These are phyloP conservation scores for Aphyosemion australe DNA, from an alignment of 2,113 vertebrate species.

Conservation along the genomic window DNA sequence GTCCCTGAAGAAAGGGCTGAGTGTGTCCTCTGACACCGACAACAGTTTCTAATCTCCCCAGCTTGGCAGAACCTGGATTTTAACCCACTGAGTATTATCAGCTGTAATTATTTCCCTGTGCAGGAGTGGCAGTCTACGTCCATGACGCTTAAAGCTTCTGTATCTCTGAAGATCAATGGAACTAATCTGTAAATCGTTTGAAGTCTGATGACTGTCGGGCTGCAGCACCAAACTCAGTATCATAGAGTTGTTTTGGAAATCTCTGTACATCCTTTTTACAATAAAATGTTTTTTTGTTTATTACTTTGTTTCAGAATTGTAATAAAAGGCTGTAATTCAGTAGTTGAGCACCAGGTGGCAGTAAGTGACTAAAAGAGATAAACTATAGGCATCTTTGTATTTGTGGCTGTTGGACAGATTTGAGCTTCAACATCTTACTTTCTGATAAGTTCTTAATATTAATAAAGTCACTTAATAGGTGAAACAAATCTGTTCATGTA, in stretches of 20 bases:
- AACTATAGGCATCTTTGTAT: too few relatives aligned
- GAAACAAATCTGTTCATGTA: too few relatives aligned
- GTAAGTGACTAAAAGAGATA: not conserved
- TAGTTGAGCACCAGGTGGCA: slow-evolving; percentile 54
- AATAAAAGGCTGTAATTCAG: not conserved
- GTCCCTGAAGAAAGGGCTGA: slow-evolving; percentile 48
- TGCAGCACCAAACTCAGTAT: not conserved
- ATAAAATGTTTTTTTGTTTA: slow-evolving; percentile 30
- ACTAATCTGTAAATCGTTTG: slow-evolving; percentile 46
- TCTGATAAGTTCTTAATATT: not conserved
- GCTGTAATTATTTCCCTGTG: slow-evolving; percentile 19
- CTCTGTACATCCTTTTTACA: slow-evolving; percentile 30
- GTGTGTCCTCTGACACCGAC: slow-evolving; percentile 23
- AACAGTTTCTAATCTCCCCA: slow-evolving; percentile 30
- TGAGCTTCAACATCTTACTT: not conserved
- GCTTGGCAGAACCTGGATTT: slow-evolving; percentile 6
- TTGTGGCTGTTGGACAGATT: not conserved
- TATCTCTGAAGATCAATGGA: slow-evolving; percentile 1
- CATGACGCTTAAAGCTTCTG: not conserved
- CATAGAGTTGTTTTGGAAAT: not conserved
- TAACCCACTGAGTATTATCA: not conserved
- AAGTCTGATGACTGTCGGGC: slow-evolving; percentile 10
- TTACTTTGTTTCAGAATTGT: not conserved
- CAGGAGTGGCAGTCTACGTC: not conserved
- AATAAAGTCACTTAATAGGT: too few relatives aligned